Evolutionary conservation across 2,888 invertebrate species (phyloP).

Genomic region (Thymelicus acteon): DNA sequence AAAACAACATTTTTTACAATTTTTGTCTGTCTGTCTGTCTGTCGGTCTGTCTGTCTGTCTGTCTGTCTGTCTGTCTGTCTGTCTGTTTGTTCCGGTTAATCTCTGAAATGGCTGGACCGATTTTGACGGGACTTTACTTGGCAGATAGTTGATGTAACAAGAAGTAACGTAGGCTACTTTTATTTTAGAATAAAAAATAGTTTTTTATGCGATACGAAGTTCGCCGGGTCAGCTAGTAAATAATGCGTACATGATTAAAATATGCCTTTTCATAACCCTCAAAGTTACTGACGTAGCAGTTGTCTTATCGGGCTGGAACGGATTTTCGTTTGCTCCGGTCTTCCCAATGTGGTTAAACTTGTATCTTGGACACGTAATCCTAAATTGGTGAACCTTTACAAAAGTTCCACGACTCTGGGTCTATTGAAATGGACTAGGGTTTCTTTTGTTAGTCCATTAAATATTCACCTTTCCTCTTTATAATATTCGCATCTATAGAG

Average conservation of each 20-base stretch:
- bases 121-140: too few relatives aligned
- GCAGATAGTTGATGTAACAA: too few relatives aligned
- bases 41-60: too few relatives aligned
- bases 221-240: too few relatives aligned
- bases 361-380: conserved; percentile 25
- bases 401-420: conserved; percentile 24
- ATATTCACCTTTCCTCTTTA: neutral
- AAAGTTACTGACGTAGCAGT: conserved; percentile 2
- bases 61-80: too few relatives aligned
- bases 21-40: too few relatives aligned
- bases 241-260: neutral
- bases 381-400: conserved; percentile 29
- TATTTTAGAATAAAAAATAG: too few relatives aligned
- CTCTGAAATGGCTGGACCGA: too few relatives aligned
- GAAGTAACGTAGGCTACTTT: too few relatives aligned
- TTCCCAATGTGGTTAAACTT: conserved; percentile 13
- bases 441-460: neutral
- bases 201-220: too few relatives aligned
- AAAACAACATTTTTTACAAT: too few relatives aligned
- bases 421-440: conserved; percentile 19
- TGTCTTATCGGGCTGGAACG: conserved; percentile 5
- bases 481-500: neutral
- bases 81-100: too few relatives aligned
- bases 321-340: conserved; percentile 18
- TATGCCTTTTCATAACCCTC: neutral